Conservation (phyloP, 2,113 vertebrate species). For the Phyllostomus discolor region DNA sequence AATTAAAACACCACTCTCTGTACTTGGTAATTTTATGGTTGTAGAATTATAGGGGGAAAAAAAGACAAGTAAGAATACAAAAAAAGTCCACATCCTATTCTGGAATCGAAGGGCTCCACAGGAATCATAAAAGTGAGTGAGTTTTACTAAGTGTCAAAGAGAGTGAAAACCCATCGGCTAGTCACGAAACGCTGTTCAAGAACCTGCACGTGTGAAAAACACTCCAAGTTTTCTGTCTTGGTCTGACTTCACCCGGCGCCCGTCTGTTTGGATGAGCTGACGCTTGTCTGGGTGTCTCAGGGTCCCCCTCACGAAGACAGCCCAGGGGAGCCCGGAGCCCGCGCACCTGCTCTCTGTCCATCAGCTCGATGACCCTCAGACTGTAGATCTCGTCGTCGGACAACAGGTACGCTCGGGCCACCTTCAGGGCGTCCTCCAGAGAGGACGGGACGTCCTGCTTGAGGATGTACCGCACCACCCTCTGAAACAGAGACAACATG, state of each 20-base stretch:
- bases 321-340: neutral
- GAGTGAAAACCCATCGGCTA: neutral
- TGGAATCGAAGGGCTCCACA: neutral
- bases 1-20: neutral
- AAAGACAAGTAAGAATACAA: neutral
- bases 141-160: neutral
- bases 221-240: neutral
- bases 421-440: constrained; percentile 91
- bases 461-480: constrained; percentile 90
- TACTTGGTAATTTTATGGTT: neutral
- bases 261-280: neutral
- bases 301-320: neutral
- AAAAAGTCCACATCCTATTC: neutral
- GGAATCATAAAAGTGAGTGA: neutral
- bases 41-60: neutral
- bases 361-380: constrained; percentile 86
- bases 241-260: neutral
- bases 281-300: neutral
- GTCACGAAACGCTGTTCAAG: neutral
- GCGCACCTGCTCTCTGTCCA: constrained; percentile 85
- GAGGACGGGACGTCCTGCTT: constrained; percentile 89
- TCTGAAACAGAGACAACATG: constrained; percentile 77
- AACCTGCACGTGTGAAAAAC: neutral
- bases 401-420: constrained; percentile 87
- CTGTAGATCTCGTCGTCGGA: constrained; percentile 86